These are phyloP conservation scores for Cygnus olor DNA, from an alignment of 2,797 vertebrate species.

Conservation along the genomic window DNA sequence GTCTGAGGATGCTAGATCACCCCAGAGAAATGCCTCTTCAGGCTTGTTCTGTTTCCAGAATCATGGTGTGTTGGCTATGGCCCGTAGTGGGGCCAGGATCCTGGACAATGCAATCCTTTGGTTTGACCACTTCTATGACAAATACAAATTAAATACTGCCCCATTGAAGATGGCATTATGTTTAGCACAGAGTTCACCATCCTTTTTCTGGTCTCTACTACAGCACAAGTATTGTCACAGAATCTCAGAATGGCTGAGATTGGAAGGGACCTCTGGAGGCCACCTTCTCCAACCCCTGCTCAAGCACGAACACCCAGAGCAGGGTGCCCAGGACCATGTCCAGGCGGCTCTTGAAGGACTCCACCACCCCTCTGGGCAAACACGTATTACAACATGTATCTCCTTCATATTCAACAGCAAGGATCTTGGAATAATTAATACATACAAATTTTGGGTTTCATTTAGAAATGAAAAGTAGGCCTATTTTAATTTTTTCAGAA, in stretches of 20 bases:
- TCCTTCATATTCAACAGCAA: not conserved
- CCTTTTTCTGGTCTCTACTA: not conserved
- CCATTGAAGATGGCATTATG: not conserved
- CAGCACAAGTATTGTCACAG: not conserved
- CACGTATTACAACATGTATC: not conserved
- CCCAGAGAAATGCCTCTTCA: not conserved
- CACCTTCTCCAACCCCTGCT: not conserved
- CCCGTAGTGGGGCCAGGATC: not conserved
- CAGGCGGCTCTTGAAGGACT: not conserved
- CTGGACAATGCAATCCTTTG: not conserved
- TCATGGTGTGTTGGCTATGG: accelerated
- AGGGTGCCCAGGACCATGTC: not conserved
- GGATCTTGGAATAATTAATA: not conserved
- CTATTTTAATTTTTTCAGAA: not conserved
- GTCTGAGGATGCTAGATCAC: not conserved
- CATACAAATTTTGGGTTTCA: not conserved
- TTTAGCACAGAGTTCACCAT: not conserved
- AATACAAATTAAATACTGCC: not conserved
- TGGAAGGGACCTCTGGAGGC: not conserved
- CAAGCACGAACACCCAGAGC: not conserved
- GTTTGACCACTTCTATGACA: not conserved
- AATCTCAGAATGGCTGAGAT: not conserved
- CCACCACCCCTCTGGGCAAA: not conserved
- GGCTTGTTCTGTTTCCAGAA: not conserved
- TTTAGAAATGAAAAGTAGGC: not conserved